Conservation (phyloP, 2,797 vertebrate genomes). For the Thalassophryne amazonica region DNA sequence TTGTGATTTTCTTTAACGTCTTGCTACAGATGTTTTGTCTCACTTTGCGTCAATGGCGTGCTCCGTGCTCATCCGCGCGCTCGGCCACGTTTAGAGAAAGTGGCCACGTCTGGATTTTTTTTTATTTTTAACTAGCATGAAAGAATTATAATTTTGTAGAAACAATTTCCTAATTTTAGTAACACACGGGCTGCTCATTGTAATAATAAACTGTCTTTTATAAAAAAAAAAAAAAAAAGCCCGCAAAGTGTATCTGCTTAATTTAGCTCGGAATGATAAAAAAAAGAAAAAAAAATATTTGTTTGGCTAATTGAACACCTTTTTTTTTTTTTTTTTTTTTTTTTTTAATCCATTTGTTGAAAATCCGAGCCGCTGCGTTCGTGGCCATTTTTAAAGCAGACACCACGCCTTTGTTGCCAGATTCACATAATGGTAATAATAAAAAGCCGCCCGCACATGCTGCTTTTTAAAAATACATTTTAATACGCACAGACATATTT, state of each 20-base stretch:
- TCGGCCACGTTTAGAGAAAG: conserved; percentile 71
- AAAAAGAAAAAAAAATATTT: no score
- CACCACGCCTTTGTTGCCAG: conserved; percentile 83
- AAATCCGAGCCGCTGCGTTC: conserved; percentile 33
- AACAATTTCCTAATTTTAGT: no score
- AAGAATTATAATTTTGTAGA: no score
- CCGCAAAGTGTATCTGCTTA: neutral
- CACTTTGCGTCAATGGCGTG: conserved; percentile 64
- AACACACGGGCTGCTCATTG: no score
- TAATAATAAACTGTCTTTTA: no score
- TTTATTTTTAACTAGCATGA: no score
- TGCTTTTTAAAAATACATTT: no score
- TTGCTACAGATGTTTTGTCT: no score
- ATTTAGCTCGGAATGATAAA: neutral
- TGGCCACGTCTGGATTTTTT: conserved; percentile 47
- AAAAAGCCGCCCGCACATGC: no score
- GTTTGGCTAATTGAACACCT: neutral
- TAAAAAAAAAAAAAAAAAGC: neutral
- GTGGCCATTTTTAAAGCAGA: conserved; percentile 70
- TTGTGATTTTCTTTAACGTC: no score
- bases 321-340: neutral
- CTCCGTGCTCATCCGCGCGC: conserved; percentile 63
- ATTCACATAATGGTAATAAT: conserved; percentile 48
- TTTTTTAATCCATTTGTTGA: neutral
- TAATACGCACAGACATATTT: no score